Conservation (phyloP, 2,888 invertebrate genomes). For the Leucophora obtusa region DNA sequence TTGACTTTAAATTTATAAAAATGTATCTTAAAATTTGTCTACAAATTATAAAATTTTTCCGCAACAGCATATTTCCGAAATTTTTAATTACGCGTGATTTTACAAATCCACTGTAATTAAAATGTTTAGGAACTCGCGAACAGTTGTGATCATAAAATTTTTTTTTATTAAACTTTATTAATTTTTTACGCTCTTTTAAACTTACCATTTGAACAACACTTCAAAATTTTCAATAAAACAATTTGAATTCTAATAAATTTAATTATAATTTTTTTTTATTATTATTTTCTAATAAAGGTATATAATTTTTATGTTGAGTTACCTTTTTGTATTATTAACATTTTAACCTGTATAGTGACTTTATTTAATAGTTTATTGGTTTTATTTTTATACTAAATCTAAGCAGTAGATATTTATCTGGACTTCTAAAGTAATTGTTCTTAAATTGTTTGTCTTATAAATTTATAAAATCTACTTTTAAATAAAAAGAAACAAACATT, state of each 20-base stretch:
- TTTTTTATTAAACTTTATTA: too few species aligned
- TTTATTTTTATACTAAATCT: neutral
- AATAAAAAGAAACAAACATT: neutral
- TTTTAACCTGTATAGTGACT: neutral
- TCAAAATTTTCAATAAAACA: neutral
- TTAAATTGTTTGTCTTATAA: constrained; percentile 11
- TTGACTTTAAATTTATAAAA: too few species aligned
- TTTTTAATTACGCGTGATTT: too few species aligned
- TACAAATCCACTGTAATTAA: too few species aligned
- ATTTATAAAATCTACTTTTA: constrained; percentile 2
- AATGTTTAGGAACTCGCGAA: too few species aligned
- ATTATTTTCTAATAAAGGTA: neutral
- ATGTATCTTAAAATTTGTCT: too few species aligned
- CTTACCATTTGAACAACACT: neutral
- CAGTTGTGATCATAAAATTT: too few species aligned
- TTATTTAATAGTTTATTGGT: neutral
- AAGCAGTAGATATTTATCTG: constrained; percentile 7
- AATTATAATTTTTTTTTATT: neutral
- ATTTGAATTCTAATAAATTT: neutral
- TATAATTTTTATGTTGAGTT: neutral
- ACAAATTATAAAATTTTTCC: too few species aligned
- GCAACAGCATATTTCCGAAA: too few species aligned
- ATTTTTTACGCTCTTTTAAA: too few species aligned
- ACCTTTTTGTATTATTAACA: neutral
- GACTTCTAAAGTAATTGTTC: constrained; percentile 32